Evolutionary conservation across 2,113 vertebrate genomes (phyloP), one percentile per base, ranked within the genome.

Genomic region (Semicossyphus pulcher): DNA sequence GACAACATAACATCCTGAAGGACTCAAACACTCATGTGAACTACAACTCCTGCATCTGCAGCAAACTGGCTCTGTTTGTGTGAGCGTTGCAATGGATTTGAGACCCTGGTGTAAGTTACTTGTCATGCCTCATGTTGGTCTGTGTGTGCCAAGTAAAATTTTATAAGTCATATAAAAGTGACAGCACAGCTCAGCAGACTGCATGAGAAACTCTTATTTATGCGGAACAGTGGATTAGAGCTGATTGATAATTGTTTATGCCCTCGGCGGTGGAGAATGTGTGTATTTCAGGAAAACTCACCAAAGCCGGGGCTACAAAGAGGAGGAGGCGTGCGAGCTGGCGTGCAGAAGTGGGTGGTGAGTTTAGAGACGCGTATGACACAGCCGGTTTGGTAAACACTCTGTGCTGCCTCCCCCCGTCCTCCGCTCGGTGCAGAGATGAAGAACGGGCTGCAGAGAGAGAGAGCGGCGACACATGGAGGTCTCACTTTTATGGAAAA

Each of bases 201-300:
- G 73, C 75, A 84, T 88, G 90, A 78, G 86, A 80, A 75, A 75
- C 75, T 88, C 85, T 89, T 92, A 90, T 92, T 87, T 84, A 81
- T 89, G 90, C 64, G 68, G 80, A 95, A 92, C 88, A 86, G 80
- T 86, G 90, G 87, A 93, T 93, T 91, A 92, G 82, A 90, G 90
- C 80, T 86, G 91, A 95, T 80, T 92, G 83, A 93, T 92, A 92
- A 92, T 91, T 95, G 91, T 91, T 94, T 93, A 91, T 93, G 91
- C 88, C 92, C 67, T 80, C 74, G 80, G 86, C 90, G 89, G 81
- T 84, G 88, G 92, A 90, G 84, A 92, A 94, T 92, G 83, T 88
- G 83, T 86, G 90, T 83, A 72, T 93, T 87, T 90, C 81, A 88
- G 88, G 89, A 75, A 89, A 93, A 90, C 91, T 62, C 74, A 80